phyloP scores from a whole-genome alignment of 2,113 vertebrate genomes.

The Loxodonta africana region DNA sequence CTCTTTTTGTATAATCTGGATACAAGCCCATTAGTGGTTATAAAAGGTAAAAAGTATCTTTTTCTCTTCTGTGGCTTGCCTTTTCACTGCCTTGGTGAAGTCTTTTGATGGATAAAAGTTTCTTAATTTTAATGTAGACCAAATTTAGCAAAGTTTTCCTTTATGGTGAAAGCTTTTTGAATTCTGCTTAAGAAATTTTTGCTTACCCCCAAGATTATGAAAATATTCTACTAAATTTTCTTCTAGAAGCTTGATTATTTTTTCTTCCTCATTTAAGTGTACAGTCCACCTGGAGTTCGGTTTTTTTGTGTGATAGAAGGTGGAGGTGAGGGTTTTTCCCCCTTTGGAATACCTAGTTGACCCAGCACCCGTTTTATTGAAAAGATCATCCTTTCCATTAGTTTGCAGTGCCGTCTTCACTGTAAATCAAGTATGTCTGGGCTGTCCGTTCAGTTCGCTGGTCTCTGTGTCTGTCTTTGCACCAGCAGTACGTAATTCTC shows the following conservation, averaged over 20 bases:
- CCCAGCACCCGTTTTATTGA: neutral
- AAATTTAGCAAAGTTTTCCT: neutral
- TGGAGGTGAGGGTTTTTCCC: neutral
- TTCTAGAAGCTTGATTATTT: neutral
- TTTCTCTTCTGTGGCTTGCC: neutral
- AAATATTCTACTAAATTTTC: neutral
- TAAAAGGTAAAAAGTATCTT: neutral
- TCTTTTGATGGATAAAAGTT: slow-evolving; percentile 30
- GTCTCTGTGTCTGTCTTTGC: neutral
- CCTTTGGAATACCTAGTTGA: neutral
- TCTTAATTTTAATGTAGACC: slow-evolving; percentile 27
- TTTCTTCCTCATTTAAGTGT: neutral
- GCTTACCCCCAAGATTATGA: neutral
- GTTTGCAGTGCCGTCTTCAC: neutral
- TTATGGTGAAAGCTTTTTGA: neutral
- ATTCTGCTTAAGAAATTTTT: neutral
- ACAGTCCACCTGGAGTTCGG: neutral
- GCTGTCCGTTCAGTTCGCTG: neutral
- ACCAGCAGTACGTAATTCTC: neutral
- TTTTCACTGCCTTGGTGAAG: neutral
- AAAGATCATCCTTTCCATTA: neutral
- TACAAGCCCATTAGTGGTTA: neutral
- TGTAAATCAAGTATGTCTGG: neutral
- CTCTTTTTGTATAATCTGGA: neutral
- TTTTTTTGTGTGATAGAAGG: neutral